Evolutionary conservation across 2,113 vertebrate species (phyloP).

Genomic region (Chaetops frenatus): DNA sequence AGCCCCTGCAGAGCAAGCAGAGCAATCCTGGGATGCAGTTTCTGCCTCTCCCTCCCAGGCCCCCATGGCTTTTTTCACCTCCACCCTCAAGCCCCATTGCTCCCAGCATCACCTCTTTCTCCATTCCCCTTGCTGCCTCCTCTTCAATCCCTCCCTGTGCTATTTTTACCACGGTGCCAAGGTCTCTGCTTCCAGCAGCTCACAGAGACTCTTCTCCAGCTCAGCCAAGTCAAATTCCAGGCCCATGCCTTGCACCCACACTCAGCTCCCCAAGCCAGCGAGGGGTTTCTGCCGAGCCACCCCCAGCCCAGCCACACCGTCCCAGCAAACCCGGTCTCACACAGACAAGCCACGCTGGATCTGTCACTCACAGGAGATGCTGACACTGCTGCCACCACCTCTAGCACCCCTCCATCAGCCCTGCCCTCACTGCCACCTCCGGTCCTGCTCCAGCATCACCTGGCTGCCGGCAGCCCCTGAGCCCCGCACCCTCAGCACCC

Average conservation of each 20-base stretch:
- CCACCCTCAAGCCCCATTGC: neutral
- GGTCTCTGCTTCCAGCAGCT: neutral
- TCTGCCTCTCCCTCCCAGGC: neutral
- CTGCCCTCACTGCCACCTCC: neutral
- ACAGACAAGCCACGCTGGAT: neutral
- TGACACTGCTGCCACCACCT: neutral
- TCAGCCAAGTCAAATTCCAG: neutral
- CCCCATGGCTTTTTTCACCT: neutral
- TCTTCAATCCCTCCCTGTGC: neutral
- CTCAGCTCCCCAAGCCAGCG: neutral
- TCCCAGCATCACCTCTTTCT: neutral
- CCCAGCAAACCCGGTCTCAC: neutral
- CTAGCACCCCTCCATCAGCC: neutral
- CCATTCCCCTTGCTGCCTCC: neutral
- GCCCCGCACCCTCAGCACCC: neutral
- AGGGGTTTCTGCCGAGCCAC: neutral
- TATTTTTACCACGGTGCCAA: neutral
- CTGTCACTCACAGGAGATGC: accelerated
- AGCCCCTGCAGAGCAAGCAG: neutral
- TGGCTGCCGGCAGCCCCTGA: neutral
- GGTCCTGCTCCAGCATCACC: neutral
- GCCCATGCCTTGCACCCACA: neutral
- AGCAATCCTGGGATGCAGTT: neutral
- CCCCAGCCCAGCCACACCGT: neutral
- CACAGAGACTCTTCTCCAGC: neutral